A percentile compares a stretch with the other conserved stretches of the same genome.
Conservation (phyloP, 2,888 invertebrate species). For the Drosophila nr. perissopoda region DNA sequence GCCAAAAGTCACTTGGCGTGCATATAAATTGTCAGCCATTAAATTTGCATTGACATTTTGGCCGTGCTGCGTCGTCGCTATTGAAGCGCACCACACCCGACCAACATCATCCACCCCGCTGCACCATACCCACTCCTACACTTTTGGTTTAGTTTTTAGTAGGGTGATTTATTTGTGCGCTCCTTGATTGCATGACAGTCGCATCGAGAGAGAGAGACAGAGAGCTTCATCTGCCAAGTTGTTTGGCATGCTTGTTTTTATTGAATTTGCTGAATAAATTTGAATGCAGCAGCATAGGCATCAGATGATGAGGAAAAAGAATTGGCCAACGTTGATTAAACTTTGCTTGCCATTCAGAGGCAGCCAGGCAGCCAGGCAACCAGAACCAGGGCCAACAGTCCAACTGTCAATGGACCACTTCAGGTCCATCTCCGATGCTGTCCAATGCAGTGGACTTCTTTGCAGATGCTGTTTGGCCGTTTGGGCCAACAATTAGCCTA, state of each 20-base stretch:
- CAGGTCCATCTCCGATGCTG: conserved; percentile 8
- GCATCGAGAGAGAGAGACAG: conserved; percentile 21
- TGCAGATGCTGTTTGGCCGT: conserved; percentile 38
- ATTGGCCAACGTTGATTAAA: conserved; percentile 70
- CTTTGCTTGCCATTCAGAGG: conserved; percentile 66
- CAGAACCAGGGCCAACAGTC: background rate
- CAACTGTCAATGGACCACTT: conserved; percentile 9
- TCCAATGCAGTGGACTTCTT: conserved; percentile 48
- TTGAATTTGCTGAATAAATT: conserved; percentile 79
- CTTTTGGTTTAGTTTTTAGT: conserved; percentile 68
- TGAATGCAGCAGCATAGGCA: conserved; percentile 57
- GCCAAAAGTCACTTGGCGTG: conserved; percentile 81
- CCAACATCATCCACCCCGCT: background rate
- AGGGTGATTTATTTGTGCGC: conserved; percentile 74
- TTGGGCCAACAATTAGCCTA: conserved; percentile 69
- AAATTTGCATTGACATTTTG: conserved; percentile 81
- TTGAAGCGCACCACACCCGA: background rate
- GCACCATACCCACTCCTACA: background rate
- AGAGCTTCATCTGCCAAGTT: conserved; percentile 47
- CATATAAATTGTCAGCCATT: conserved; percentile 80
- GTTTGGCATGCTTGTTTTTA: conserved; percentile 76
- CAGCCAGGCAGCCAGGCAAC: background rate
- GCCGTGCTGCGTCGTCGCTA: conserved; percentile 47
- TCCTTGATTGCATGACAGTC: conserved; percentile 72
- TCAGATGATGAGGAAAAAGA: conserved; percentile 36